Evolutionary conservation across 2,888 invertebrate species (phyloP), one percentile per base, ranked within the genome.

Genomic region (Lissocephala sabroskyi): DNA sequence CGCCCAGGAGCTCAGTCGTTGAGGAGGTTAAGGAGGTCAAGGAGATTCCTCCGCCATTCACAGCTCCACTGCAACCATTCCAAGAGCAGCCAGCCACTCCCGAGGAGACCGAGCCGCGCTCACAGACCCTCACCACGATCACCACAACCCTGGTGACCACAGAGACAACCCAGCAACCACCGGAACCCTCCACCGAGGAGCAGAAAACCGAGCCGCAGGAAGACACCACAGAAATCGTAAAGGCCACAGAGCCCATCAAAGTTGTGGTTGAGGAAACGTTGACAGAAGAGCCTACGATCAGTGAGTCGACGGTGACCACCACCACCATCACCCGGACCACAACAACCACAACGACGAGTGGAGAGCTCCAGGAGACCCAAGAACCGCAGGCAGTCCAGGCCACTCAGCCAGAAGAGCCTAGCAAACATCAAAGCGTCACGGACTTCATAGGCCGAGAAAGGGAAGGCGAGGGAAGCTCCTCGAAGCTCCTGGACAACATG

Each of bases 361-460:
- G 11, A 9, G 44, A 35, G 35, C 28, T 36, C 1, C 13, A 51
- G 29, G 6, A 13, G 7, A 23, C 7, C 7, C 23, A 23, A 23
- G 23, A 23, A 7, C 23, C 32, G 26, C 47, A 47, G 1, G 52
- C 11, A 11, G 39, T 48, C 10, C 55, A 45, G 0, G 45, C 44
- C 11, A 36, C 33, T 5, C 39, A 36, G n/a, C 28, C 40, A 1
- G 3, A 9, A 5, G 36, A 56, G 26, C 42, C 40, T 13, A 53
- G 62, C 19, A 55, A 64, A 33, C 59, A 67, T 28, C 56, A 75
- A 44, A 57, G 64, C 0, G 58, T 70, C 16, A 67, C 58, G 0
- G 76, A 75, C 36, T 82, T 81, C 10, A 64, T 80, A 42, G 53
- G 71, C 7, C 42, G 47, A 1, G 81, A 80, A 36, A 67, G 57